phyloP scores from a whole-genome alignment of 2,888 invertebrate genomes.

The Cinara cedri region DNA sequence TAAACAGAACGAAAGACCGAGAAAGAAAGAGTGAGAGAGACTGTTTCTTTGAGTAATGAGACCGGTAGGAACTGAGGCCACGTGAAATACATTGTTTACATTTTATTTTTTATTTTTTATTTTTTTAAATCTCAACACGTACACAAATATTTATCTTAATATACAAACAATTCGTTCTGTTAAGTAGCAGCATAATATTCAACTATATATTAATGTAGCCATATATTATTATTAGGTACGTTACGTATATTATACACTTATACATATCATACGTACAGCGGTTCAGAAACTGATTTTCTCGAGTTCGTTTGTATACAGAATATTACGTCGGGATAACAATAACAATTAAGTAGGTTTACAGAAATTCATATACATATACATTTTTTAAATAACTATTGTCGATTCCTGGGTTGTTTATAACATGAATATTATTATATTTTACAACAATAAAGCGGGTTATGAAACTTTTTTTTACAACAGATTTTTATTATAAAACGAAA shows the following conservation, averaged over 20 bases:
- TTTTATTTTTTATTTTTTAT: neutral
- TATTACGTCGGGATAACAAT: neutral
- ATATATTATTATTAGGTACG: no score
- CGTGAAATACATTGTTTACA: constrained; percentile 13
- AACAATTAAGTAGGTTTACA: neutral
- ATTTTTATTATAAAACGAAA: no score
- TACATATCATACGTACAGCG: no score
- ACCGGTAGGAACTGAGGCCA: neutral
- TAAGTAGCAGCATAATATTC: neutral
- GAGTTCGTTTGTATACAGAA: neutral
- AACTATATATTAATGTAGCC: no score
- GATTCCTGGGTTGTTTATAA: neutral
- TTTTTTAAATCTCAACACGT: neutral
- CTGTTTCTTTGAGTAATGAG: neutral
- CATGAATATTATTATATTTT: neutral
- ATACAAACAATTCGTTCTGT: constrained; percentile 6
- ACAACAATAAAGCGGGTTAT: no score
- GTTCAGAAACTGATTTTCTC: constrained; percentile 4
- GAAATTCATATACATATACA: neutral
- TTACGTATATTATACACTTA: no score
- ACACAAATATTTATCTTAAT: constrained; percentile 20
- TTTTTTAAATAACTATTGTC: neutral
- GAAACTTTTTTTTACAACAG: no score
- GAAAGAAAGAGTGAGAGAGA: neutral
- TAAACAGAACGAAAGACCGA: neutral